Evolutionary conservation across 2,888 invertebrate species (phyloP).

Genomic region (Anaspis maculata): DNA sequence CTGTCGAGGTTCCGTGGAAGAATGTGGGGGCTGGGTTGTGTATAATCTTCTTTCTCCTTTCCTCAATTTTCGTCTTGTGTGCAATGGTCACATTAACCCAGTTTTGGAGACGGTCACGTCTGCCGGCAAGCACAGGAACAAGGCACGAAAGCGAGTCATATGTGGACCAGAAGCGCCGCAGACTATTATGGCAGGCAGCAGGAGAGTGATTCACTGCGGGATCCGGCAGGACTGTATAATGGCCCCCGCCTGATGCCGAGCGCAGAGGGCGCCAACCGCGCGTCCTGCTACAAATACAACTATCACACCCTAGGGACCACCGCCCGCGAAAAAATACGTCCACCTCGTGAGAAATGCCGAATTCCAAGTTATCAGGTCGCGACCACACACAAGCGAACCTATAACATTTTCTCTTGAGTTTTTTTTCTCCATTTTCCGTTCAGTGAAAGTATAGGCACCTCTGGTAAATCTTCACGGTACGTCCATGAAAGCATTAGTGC

Average conservation of each 20-base stretch:
- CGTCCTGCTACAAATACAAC: slow-evolving; percentile 17
- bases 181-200: slow-evolving; percentile 18
- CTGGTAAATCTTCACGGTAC: no score
- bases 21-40: no score
- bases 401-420: no score
- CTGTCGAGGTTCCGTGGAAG: no score
- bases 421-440: no score
- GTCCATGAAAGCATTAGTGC: no score
- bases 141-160: slow-evolving; percentile 21
- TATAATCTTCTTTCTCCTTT: no score
- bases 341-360: slow-evolving; percentile 16
- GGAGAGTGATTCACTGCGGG: slow-evolving; percentile 27
- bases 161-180: slow-evolving; percentile 17
- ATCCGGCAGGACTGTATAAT: slow-evolving; percentile 25
- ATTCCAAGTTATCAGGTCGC: slow-evolving; percentile 11
- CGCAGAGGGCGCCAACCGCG: slow-evolving; percentile 15
- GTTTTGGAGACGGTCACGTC: slow-evolving; percentile 21
- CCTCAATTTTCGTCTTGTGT: neutral
- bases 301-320: slow-evolving; percentile 16
- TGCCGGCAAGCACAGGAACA: slow-evolving; percentile 11
- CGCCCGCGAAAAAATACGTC: slow-evolving; percentile 17
- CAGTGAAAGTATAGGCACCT: no score
- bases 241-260: slow-evolving; percentile 16
- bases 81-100: slow-evolving; percentile 18
- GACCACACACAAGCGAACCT: no score